Evolutionary conservation across 2,113 vertebrate genomes (phyloP), one percentile per base, ranked within the genome.

Genomic region (Camelus dromedarius): DNA sequence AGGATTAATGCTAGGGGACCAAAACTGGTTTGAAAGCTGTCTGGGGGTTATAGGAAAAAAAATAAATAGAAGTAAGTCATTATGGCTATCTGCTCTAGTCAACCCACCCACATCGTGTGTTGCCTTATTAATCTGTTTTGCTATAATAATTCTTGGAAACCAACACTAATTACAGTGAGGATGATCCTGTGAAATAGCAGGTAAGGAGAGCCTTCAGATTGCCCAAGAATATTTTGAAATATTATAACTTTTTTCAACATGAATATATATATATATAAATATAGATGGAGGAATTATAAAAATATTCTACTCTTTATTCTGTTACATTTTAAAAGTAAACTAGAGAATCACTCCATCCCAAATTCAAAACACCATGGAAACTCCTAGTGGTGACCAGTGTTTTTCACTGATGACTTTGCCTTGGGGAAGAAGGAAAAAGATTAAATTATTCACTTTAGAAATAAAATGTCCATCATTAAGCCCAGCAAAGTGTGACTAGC

Each of bases 361-460:
- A 70, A 62, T 11, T 85, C 26, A 64, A 76, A 91, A 35, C 72
- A 38, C 79, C 4, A 8, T 50, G 32, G 66, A 72, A 93, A 50
- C 5, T 12, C 42, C 30, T 79, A 73, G 14, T 67, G 32, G 18
- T 50, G 28, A 0, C 3, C 22, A 38, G 0, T 42, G 10, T 87
- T 69, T 95, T 95, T 92, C 35, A 52, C 28, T 32, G 46, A 52
- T 70, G 7, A 38, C 20, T 64, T 84, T 8, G 70, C 50, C 28
- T 11, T 38, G 42, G 54, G 38, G 20, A 24, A 60, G 48, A 58
- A 8, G 14, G 11, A 2, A 46, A 62, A 15, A 67, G 20, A 5
- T 85, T 75, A 79, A 69, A 42, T 77, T 54, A 56, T 38, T 82
- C 94, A 73, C 38, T 54, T 93, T 80, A 92, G 75, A 75, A 86